These are phyloP conservation scores for Anser cygnoides DNA, from an alignment of 2,113 vertebrate species.

Conservation along the genomic window DNA sequence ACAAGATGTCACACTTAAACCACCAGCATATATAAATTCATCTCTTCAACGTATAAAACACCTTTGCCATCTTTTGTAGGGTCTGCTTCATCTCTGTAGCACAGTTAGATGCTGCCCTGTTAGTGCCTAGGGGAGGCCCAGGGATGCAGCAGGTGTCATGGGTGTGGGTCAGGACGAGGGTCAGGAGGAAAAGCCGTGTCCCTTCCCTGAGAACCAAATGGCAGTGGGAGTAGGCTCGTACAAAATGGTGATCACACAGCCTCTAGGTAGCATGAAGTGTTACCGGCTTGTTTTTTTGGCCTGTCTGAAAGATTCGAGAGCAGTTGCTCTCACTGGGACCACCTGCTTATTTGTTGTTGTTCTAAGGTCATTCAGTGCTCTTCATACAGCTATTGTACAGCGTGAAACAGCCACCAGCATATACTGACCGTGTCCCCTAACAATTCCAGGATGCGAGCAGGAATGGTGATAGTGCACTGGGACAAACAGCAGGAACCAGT, in stretches of 20 bases:
- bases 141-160: neutral
- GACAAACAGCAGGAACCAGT: neutral
- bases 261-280: neutral
- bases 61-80: neutral
- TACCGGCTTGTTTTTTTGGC: neutral
- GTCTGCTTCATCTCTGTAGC: accelerated
- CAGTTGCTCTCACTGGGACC: neutral
- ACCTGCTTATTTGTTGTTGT: neutral
- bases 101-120: neutral
- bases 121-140: neutral
- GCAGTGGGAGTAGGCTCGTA: neutral
- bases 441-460: neutral
- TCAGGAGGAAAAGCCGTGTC: neutral
- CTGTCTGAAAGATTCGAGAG: neutral
- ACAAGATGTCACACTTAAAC: slow-evolving; percentile 22
- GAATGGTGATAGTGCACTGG: too few species aligned
- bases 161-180: accelerated
- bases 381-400: too few species aligned
- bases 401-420: too few species aligned
- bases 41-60: neutral
- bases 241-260: too few species aligned
- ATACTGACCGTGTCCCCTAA: too few species aligned
- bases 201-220: neutral
- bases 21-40: neutral
- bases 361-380: neutral